Percentiles rank a stretch among this genome's conserved stretches.
These are phyloP conservation scores for Tenebrosternarchus preto DNA, from an alignment of 2,113 vertebrate species.

Conservation along the genomic window DNA sequence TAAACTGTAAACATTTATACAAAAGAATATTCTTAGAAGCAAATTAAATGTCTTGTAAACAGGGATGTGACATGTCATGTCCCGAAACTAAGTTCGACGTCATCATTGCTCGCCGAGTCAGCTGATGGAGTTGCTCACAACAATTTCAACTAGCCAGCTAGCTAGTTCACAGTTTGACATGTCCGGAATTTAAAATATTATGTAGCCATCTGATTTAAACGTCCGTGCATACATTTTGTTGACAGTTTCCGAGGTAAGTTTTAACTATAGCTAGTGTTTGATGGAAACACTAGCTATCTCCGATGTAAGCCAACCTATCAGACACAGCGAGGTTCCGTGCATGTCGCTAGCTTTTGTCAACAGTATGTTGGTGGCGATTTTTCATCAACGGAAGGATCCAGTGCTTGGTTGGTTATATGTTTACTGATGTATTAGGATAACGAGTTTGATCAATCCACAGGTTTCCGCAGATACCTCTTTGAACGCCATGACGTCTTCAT, in stretches of 20 bases:
- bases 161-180: too few species aligned
- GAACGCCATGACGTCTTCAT: conserved; percentile 69
- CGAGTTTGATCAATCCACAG: background rate
- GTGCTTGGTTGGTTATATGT: background rate
- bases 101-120: conserved; percentile 32
- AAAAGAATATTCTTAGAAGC: too few species aligned
- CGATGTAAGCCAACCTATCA: too few species aligned
- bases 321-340: too few species aligned
- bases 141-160: background rate
- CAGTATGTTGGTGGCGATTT: background rate
- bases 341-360: background rate
- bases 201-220: background rate
- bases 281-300: background rate
- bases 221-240: background rate
- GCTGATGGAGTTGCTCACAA: conserved; percentile 9
- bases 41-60: too few species aligned
- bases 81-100: background rate
- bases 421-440: background rate
- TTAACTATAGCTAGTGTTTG: too few species aligned
- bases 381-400: background rate
- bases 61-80: too few species aligned
- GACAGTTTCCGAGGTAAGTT: background rate
- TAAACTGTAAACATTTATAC: too few species aligned
- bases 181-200: too few species aligned
- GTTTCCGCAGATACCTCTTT: background rate